Evolutionary conservation across 1,140 invertebrate genomes (phyloP), one percentile per base, ranked within the genome.

Genomic region (Phocides pigmalion): DNA sequence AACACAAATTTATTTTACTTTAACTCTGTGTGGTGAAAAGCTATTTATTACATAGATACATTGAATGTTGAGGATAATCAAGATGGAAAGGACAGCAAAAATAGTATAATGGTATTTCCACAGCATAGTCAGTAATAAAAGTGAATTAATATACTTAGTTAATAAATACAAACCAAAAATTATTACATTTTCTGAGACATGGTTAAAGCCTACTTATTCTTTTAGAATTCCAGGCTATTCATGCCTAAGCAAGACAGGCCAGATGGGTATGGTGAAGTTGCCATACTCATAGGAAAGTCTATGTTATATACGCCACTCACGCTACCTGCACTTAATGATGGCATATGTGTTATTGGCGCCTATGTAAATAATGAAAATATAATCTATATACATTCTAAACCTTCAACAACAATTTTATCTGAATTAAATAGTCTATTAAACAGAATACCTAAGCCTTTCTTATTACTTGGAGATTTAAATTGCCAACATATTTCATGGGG

Each of bases 31-130:
- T n/a, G n/a, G n/a, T n/a, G n/a, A n/a, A n/a, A n/a, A n/a, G n/a
- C n/a, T n/a, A n/a, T n/a, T n/a, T n/a, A n/a, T n/a, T n/a, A n/a
- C n/a, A n/a, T 9, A 41, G 14, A 53, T 58, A 14, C 16, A 47
- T 6, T 53, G 4, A 58, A 63, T 32, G 61, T 37, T 53, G 39
- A 19, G 16, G 14, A 51, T 9, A 51, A 15, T 4, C 53, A 59
- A 53, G 6, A 51, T 46, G 15, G 19, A 50, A 17, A 35, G 17
- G 12, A 28, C 11, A 15, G 3, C n/a, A 14, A 20, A 28, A 19
- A 50, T 65, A 58, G 28, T 72, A 8, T 62, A 69, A 53, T 68
- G 51, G 70, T 65, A 68, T 35, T 65, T 56, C 37, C 44, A 53
- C n/a, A 68, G 70, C 53, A 41, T 65, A 46, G 15, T 28, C 2